phyloP scores from a whole-genome alignment of 2,888 invertebrate genomes.

The Aphidoletes aphidimyza region DNA sequence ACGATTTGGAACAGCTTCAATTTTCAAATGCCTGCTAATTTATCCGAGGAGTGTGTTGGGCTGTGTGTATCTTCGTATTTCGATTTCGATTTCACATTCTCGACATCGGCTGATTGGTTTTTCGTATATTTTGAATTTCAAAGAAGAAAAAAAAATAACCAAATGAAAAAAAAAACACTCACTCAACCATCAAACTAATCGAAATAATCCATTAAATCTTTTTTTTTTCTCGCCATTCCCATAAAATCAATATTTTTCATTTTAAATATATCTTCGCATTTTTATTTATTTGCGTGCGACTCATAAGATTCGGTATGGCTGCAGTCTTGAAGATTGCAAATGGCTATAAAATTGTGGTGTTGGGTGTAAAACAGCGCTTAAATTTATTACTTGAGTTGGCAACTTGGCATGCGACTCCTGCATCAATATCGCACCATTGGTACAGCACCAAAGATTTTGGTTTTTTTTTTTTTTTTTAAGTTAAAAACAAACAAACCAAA shows the following conservation, averaged over 20 bases:
- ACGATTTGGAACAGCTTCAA: not conserved
- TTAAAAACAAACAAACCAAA: not conserved
- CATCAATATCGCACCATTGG: not conserved
- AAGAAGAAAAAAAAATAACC: not conserved
- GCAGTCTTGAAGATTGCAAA: not conserved
- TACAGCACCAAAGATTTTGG: no score
- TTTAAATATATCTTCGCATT: constrained; percentile 7
- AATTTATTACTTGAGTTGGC: constrained; percentile 2
- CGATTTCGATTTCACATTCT: not conserved
- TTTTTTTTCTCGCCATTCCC: not conserved
- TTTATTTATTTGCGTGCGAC: not conserved
- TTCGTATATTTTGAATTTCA: not conserved
- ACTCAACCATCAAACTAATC: not conserved
- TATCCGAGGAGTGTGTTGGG: not conserved
- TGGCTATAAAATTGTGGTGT: not conserved
- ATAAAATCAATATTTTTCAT: constrained; percentile 40
- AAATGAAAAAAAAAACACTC: not conserved
- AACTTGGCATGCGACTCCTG: not conserved
- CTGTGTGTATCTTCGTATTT: not conserved
- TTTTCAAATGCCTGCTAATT: constrained; percentile 9
- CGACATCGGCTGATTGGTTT: not conserved
- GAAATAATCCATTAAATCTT: not conserved
- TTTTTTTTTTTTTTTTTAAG: not conserved
- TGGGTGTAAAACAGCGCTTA: not conserved
- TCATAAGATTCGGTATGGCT: no score